These are phyloP conservation scores for Luidia sarsii DNA, from an alignment of 53 echinoderm and acorn worm genomes.

Conservation along the genomic window DNA sequence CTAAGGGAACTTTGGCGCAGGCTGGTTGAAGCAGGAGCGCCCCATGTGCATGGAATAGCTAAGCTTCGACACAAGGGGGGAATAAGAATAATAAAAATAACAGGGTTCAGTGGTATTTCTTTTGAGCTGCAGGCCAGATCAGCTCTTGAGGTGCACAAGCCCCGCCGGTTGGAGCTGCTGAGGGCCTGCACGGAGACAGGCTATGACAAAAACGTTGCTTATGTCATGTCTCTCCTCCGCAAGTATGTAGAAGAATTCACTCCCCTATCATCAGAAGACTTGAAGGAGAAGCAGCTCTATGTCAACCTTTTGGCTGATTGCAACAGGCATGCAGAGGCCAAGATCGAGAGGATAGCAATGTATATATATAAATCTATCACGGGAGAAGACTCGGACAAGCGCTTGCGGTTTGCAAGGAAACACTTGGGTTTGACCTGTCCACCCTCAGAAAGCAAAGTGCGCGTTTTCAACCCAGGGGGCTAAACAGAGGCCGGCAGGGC, in stretches of 20 bases:
- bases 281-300: background rate
- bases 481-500: background rate
- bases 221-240: slow-evolving; percentile 1
- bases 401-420: background rate
- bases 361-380: background rate
- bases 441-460: background rate
- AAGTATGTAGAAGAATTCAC: background rate
- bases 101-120: too few relatives aligned
- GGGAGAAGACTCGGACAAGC: background rate
- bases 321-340: background rate
- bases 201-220: background rate
- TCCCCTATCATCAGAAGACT: background rate
- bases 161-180: background rate
- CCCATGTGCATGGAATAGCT: too few relatives aligned
- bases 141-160: background rate
- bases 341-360: background rate
- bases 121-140: background rate
- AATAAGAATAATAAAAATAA: too few relatives aligned
- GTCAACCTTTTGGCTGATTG: background rate
- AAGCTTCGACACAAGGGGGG: too few relatives aligned
- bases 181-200: slow-evolving; percentile 2
- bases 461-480: background rate
- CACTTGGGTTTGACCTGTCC: background rate
- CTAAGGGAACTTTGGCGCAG: too few relatives aligned
- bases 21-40: too few relatives aligned